Base-by-base conservation (phyloP, 92 coral and sea anemone species). In the Palythoa grandiflora region DNA sequence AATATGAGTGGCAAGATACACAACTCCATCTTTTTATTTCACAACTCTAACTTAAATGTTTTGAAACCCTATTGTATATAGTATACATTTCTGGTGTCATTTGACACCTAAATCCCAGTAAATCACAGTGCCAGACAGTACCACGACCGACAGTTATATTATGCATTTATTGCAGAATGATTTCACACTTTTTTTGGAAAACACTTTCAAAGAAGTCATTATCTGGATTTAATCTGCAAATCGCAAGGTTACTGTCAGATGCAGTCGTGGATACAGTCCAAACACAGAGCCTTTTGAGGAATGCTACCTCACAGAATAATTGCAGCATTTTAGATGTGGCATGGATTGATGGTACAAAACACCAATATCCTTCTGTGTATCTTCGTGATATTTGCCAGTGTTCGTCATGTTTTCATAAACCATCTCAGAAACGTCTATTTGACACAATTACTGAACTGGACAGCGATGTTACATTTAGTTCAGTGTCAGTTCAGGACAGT, bases 311-410 rank as follows among this genome's bases (percentile, higher is more conserved):
- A 6, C 61, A 15, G 40, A 40, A 5, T 48, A 52, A 66, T 8
- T 11, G 44, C 21, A 7, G 6, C 6, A n/a, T 78, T 71, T 73
- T 96, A 9, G 79, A 85, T 63, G 85, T 96, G 5, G 83, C 91
- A 6, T 96, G 98, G 98, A 63, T 60, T 17, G 90, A 96, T 83
- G 94, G 92, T 10, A 80, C 91, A 39, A 60, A 85, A 47, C 87
- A 78, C 51, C 78, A 80, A 12, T 96, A 91, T 53, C 98, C 98
- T 19, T 93, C 81, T 79, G 88, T 93, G 5, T 94, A 91, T 37
- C 93, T 96, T 8, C 94, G 98, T 14, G 98, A 96, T 73, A 92
- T 91, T 75, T 96, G 98, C 66, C 94, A 68, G 40, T 96, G 98
- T 70, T 75, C 93, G 12, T 77, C 87, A 12, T 96, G 98, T 72